These are phyloP conservation scores for Agonum fuliginosum DNA, from an alignment of 2,888 invertebrate species.

Conservation along the genomic window DNA sequence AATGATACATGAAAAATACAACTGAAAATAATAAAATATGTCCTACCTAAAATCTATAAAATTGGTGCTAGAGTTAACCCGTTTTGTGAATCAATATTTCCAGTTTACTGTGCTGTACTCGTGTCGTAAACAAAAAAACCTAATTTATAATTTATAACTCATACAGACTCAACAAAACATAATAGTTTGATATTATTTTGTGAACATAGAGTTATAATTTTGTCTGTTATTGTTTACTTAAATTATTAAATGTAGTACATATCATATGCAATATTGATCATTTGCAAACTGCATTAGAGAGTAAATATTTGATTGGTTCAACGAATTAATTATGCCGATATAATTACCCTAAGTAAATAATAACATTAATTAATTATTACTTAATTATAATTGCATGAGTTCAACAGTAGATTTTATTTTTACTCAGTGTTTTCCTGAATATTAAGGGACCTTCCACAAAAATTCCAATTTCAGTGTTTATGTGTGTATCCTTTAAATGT, in stretches of 20 bases:
- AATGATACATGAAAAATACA: no score
- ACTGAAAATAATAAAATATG: no score
- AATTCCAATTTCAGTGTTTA: constrained; percentile 4
- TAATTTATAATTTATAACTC: neutral
- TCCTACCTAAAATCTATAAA: no score
- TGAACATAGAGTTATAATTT: no score
- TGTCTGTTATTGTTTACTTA: constrained; percentile 30
- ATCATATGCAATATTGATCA: neutral
- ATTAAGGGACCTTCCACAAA: constrained; percentile 1
- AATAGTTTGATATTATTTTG: no score
- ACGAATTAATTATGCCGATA: neutral
- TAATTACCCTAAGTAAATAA: constrained; percentile 3
- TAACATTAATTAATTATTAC: neutral
- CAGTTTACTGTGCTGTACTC: constrained; percentile 8
- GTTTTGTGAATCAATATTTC: neutral
- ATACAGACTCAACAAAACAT: no score
- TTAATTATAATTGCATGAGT: constrained; percentile 19
- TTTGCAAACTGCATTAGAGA: no score
- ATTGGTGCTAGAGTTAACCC: no score
- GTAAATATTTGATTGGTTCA: neutral
- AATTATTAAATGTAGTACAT: neutral
- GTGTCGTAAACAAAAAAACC: neutral
- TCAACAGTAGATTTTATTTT: constrained; percentile 1
- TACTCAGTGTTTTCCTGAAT: constrained; percentile 33
- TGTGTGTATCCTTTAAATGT: constrained; percentile 29